A percentile compares a stretch with the other conserved stretches of the same genome.
These are phyloP conservation scores for Listronotus bonariensis DNA, from an alignment of 1,140 invertebrate genomes.

Conservation along the genomic window DNA sequence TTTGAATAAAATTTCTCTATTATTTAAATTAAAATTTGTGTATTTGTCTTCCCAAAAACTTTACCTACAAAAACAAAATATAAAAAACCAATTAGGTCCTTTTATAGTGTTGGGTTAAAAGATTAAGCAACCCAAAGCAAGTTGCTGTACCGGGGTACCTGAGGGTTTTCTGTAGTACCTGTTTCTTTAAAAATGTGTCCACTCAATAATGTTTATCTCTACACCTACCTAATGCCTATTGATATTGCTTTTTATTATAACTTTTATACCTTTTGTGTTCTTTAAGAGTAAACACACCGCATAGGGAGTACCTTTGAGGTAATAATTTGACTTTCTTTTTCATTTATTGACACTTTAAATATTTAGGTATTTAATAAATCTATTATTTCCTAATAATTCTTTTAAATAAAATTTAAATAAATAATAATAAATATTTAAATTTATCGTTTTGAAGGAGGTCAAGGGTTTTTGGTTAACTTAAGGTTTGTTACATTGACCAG, in stretches of 20 bases:
- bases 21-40: slow-evolving; percentile 17
- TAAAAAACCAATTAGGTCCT: neutral
- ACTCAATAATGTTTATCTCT: slow-evolving; percentile 37
- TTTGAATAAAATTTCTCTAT: slow-evolving; percentile 36
- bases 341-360: neutral
- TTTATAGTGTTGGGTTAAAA: slow-evolving; percentile 11
- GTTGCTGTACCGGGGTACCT: slow-evolving; percentile 24
- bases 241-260: no score
- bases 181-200: slow-evolving; percentile 25
- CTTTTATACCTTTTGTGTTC: slow-evolving; percentile 21
- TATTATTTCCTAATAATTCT: no score
- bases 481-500: no score
- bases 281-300: slow-evolving; percentile 29
- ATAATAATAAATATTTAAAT: no score
- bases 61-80: neutral
- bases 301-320: slow-evolving; percentile 11
- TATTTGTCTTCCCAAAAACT: neutral
- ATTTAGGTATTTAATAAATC: no score
- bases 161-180: slow-evolving; percentile 29
- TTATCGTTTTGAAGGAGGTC: no score
- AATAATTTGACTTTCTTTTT: slow-evolving; percentile 18
- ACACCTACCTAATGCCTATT: slow-evolving; percentile 29
- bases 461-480: no score
- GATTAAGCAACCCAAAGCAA: slow-evolving; percentile 24
- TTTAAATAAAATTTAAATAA: no score